phyloP scores from a whole-genome alignment of 2,797 vertebrate species.

The Centropyge bicolor region DNA sequence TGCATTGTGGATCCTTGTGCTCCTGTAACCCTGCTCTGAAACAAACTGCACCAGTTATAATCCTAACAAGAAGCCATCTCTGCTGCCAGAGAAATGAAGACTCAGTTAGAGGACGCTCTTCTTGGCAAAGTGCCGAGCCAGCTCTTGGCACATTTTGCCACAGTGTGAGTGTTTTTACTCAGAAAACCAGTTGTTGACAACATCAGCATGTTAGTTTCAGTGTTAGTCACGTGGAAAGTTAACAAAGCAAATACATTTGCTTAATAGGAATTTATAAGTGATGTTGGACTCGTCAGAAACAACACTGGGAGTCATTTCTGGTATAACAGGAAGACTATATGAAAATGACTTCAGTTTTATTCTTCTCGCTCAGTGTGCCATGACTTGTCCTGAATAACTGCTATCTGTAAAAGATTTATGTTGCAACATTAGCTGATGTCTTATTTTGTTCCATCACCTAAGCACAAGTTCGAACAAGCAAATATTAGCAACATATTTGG shows the following conservation, averaged over 20 bases:
- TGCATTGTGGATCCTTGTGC: too few relatives aligned
- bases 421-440: background rate
- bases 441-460: conserved; percentile 1
- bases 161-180: background rate
- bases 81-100: background rate
- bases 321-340: background rate
- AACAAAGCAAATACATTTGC: background rate
- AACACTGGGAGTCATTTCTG: background rate
- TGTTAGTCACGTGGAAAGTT: background rate
- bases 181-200: background rate
- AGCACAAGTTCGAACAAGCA: background rate
- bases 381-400: background rate
- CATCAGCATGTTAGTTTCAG: background rate
- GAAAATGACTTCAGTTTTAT: background rate
- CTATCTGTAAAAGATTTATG: background rate
- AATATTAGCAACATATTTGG: background rate
- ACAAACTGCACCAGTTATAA: background rate
- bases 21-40: too few relatives aligned
- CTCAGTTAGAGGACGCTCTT: background rate
- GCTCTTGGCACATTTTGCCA: background rate
- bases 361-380: background rate
- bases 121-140: too few relatives aligned
- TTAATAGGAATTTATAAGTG: background rate
- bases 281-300: background rate
- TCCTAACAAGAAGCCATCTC: too few relatives aligned